These are phyloP conservation scores for Xiphorhynchus erythropygius DNA, from an alignment of 2,797 vertebrate species.

Conservation along the genomic window DNA sequence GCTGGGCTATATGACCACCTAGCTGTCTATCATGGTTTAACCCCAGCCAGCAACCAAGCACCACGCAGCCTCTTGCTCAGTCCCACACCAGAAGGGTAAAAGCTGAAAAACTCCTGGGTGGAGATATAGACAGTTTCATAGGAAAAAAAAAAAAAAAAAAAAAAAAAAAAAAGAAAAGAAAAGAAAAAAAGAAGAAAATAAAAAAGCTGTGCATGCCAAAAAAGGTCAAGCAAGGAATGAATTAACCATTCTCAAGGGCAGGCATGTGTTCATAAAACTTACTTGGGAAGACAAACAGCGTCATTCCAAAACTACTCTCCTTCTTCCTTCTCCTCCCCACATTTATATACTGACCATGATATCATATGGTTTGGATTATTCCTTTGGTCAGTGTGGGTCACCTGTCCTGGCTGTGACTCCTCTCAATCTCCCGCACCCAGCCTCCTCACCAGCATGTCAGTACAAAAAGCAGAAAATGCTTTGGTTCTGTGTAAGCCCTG, in stretches of 20 bases:
- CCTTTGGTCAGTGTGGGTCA: not conserved
- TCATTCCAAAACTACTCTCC: not conserved
- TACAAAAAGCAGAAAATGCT: not conserved
- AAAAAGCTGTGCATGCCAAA: not conserved
- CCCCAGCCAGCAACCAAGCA: not conserved
- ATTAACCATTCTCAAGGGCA: not conserved
- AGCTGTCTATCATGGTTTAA: not conserved
- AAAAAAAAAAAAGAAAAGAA: not conserved
- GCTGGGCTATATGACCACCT: not conserved
- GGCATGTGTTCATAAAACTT: rapidly evolving
- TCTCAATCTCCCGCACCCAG: rapidly evolving
- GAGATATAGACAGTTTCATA: not conserved
- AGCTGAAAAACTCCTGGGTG: not conserved
- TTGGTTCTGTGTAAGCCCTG: not conserved
- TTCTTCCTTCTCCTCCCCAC: not conserved
- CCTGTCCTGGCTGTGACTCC: not conserved
- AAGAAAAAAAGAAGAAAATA: too few species aligned
- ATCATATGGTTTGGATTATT: not conserved
- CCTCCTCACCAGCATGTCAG: rapidly evolving
- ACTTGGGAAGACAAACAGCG: not conserved
- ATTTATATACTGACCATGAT: not conserved
- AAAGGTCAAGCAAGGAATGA: not conserved
- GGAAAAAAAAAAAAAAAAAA: not conserved
- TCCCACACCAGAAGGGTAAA: not conserved
- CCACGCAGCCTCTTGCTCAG: not conserved